Percentiles rank a stretch among this genome's conserved stretches.
phyloP scores from a whole-genome alignment of 2,888 invertebrate species.

The Aphrophora alni region DNA sequence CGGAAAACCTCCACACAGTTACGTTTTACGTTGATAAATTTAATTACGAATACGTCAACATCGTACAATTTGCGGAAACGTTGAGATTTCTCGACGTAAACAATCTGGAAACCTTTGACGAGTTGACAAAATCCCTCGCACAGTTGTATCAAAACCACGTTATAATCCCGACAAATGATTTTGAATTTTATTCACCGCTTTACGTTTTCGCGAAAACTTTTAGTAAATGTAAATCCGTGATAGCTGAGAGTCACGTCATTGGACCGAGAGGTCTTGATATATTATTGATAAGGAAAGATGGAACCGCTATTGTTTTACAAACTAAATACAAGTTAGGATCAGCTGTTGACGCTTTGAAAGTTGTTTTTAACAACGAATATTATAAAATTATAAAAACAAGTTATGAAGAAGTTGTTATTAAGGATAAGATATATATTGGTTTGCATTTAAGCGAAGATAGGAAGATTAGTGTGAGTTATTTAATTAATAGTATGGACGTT shows the following conservation, averaged over 20 bases:
- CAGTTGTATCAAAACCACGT: not conserved
- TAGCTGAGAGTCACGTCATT: not conserved
- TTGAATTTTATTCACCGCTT: not conserved
- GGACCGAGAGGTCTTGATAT: not conserved
- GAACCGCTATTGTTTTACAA: not conserved
- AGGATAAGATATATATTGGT: not conserved
- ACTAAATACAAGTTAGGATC: not conserved
- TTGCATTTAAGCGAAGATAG: not conserved
- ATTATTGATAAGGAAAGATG: not conserved
- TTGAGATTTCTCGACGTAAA: not conserved
- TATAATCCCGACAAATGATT: not conserved
- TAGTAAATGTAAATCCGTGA: not conserved
- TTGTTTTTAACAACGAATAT: not conserved
- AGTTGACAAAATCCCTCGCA: not conserved
- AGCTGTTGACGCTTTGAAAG: not conserved
- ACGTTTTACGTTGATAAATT: not conserved
- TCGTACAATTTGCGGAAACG: not conserved
- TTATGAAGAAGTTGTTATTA: not conserved
- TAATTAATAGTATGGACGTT: not conserved
- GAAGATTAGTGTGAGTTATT: not conserved
- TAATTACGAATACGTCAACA: not conserved
- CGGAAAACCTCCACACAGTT: not conserved
- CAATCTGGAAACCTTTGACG: not conserved
- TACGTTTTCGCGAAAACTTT: not conserved
- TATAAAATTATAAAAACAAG: not conserved